Base-by-base conservation (phyloP, 2,797 vertebrate genomes). In the Brachymystax lenok region DNA sequence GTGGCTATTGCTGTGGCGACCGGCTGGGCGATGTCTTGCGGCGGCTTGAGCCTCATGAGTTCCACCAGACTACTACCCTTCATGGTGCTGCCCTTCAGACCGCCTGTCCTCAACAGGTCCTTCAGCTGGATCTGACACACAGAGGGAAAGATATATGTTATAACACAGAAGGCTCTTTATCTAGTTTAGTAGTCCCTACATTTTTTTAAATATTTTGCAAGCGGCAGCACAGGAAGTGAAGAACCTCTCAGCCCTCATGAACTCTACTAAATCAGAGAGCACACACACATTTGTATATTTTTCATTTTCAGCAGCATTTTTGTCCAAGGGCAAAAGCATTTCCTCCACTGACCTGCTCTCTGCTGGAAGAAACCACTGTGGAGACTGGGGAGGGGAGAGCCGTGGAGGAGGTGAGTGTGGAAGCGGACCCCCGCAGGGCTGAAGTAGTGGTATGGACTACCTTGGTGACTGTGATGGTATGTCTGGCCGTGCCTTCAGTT, bases 41-140 rank as follows among this genome's bases (percentile, higher is more conserved):
- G 98, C 24, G 97, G 98, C 86, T 99, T 99, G 71, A 99, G 86
- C 77, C 97, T 99, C 98, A 99, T 99, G 77, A 99, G 95, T 88
- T 99, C 98, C 85, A 97, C 97, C 74, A 99, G 94, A 92, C 98
- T 99, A 82, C 89, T 95, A 52, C 89, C 88, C 83, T 94, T 95
- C 8, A 91, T 30, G 74, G 80, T 84, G 0, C 88, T 83, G 56
- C 63, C 85, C 79, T 88, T 94, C 70, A 88, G 78, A 74, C 75
- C 84, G 2, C 88, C 67, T 0, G 89, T 75, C 82, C 89, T 79
- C 0, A 99, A 95, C 5, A 99, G 93, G 86, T 99, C 98, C 91
- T 98, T 99, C 75, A 99, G 88, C 79, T 98, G 97, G 79, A 98
- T 96, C 94, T 93, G 88, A 78, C 33, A 70, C 79, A 16, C 8